Base-by-base conservation (phyloP, 2,797 vertebrate species). In the Sciaenops ocellatus region DNA sequence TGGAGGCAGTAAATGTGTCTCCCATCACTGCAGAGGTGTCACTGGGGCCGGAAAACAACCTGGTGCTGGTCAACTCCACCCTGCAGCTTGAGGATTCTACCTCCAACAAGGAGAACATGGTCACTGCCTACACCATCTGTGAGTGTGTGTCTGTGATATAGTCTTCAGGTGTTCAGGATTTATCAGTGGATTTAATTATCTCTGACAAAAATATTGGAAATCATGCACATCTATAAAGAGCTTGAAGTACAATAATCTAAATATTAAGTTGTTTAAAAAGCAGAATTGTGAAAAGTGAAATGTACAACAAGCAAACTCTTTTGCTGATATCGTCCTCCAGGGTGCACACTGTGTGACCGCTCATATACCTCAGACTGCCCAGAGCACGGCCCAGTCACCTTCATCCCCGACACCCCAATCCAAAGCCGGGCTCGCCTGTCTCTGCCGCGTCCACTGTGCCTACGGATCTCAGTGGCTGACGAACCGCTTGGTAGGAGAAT, bases 311-410 rank as follows among this genome's bases (percentile, higher is more conserved):
- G 18, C 2, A 44, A 61, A 41, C 51, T 0, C 56, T 24, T 56
- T 18, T 71, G 5, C 16, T 68, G 20, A 78, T 50, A 3, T 65
- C 92, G 90, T 95, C 44, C 62, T 10, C 11, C 72, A 99, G 98
- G 98, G 98, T 99, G 98, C 85, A 98, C 98, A 0, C 95, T 99
- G 34, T 99, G 98, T 89, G 98, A 99, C 90, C 96, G 97, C 83
- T 98, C 97, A 0, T 99, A 99, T 84, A 95, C 96, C 16, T 98
- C 98, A 0, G 98, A 98, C 92, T 99, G 98, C 84, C 98, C 98
- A 0, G 97, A 99, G 60, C 98, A 99, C 0, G 98, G 98, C 26
- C 98, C 98, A 0, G 97, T 99, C 93, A 99, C 97, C 60, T 99
- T 99, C 85, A 95, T 99, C 92, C 96, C 96, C 0, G 98, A 99